A percentile compares a stretch with the other conserved stretches of the same genome.
These are phyloP conservation scores for Loris lydekkerianus DNA, from an alignment of 2,797 vertebrate species.

Conservation along the genomic window DNA sequence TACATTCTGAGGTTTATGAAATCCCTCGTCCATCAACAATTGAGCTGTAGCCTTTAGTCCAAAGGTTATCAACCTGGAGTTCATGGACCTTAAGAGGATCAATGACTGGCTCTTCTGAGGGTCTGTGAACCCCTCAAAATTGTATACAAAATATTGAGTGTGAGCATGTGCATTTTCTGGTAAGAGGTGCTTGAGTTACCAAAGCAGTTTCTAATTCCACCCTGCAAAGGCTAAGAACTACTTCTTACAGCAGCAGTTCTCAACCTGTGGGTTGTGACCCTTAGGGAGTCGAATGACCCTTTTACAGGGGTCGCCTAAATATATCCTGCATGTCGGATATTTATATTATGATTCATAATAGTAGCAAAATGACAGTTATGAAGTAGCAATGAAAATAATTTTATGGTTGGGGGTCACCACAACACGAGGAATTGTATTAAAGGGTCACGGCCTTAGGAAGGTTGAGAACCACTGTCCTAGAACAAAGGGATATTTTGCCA, in stretches of 20 bases:
- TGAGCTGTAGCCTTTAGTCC: constrained; percentile 41
- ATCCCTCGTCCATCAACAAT: constrained; percentile 44
- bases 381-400: too few relatives aligned
- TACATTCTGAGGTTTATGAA: constrained; percentile 15
- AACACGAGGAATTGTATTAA: too few relatives aligned
- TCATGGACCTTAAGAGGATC: background rate
- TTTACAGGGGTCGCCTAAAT: too few relatives aligned
- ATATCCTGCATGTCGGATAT: too few relatives aligned
- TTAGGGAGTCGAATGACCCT: too few relatives aligned
- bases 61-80: background rate
- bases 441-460: too few relatives aligned
- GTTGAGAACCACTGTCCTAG: background rate
- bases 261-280: too few relatives aligned
- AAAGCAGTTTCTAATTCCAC: background rate
- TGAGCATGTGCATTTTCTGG: background rate
- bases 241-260: background rate
- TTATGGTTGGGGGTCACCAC: too few relatives aligned
- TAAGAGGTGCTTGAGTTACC: constrained; percentile 25
- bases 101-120: background rate
- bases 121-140: background rate
- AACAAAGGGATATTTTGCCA: background rate
- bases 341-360: too few relatives aligned
- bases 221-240: background rate
- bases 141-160: background rate
- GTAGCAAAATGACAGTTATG: too few relatives aligned